phyloP scores from a whole-genome alignment of 2,888 invertebrate species.

The Argyresthia goedartella region DNA sequence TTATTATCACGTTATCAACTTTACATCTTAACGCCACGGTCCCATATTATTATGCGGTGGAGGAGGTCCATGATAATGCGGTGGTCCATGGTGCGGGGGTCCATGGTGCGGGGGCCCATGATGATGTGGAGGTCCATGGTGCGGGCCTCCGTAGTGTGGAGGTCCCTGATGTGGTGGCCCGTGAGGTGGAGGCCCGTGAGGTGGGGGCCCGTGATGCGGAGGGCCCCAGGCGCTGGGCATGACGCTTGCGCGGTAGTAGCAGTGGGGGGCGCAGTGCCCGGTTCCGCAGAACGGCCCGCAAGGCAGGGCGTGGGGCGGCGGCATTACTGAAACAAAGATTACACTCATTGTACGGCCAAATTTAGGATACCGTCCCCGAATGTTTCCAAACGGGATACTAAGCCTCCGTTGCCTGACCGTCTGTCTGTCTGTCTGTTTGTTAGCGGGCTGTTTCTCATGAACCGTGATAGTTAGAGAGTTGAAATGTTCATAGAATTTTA shows the following conservation, averaged over 20 bases:
- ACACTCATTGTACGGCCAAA: no score
- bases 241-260: conserved; percentile 23
- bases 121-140: neutral
- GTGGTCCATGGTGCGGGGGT: conserved; percentile 12
- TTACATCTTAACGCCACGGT: neutral
- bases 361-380: no score
- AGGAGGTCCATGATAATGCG: conserved; percentile 12
- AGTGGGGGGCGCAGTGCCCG: conserved; percentile 36
- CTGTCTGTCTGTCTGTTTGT: no score
- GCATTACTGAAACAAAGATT: conserved; percentile 32
- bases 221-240: neutral
- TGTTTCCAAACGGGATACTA: no score
- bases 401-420: no score
- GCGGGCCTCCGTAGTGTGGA: conserved; percentile 7
- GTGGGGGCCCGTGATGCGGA: conserved; percentile 10
- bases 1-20: no score
- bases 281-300: conserved; percentile 44
- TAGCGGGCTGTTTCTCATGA: no score
- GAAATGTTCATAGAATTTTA: no score
- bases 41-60: conserved; percentile 17
- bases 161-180: neutral
- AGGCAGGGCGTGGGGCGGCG: conserved; percentile 37
- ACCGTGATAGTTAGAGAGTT: no score
- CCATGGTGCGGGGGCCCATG: neutral
- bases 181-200: conserved; percentile 4